Evolutionary conservation across 2,797 vertebrate genomes (phyloP).

Genomic region (Agapornis canus): DNA sequence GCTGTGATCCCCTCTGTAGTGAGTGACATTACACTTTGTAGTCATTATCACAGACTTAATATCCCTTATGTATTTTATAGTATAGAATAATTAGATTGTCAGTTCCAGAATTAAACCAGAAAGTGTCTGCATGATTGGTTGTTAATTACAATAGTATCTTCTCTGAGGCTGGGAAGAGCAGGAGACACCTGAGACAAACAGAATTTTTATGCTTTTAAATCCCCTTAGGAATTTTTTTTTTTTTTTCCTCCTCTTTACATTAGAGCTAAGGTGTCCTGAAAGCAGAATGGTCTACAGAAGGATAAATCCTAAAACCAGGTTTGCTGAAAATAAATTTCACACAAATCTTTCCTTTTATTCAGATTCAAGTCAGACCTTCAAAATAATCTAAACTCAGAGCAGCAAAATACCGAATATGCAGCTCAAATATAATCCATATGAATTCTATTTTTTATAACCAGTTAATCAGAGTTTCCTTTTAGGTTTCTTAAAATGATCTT

Average conservation of each 20-base stretch:
- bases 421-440: not conserved
- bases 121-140: not conserved
- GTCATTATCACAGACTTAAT: not conserved
- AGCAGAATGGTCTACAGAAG: not conserved
- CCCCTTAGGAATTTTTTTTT: fast-evolving
- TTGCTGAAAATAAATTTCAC: not conserved
- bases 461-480: not conserved
- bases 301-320: not conserved
- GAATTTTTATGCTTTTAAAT: not conserved
- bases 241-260: not conserved
- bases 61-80: not conserved
- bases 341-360: not conserved
- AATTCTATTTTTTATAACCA: not conserved
- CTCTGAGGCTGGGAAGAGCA: not conserved
- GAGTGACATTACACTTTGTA: not conserved
- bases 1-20: not conserved
- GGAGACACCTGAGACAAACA: not conserved
- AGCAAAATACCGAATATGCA: not conserved
- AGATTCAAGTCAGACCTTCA: not conserved
- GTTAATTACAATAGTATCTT: not conserved
- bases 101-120: not conserved
- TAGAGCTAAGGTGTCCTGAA: not conserved
- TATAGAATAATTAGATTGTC: not conserved
- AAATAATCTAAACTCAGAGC: not conserved
- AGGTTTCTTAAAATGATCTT: not conserved